A percentile compares a stretch with the other conserved stretches of the same genome.
Conservation (phyloP, 2,113 vertebrate species). For the Paedocypris sp. region DNA sequence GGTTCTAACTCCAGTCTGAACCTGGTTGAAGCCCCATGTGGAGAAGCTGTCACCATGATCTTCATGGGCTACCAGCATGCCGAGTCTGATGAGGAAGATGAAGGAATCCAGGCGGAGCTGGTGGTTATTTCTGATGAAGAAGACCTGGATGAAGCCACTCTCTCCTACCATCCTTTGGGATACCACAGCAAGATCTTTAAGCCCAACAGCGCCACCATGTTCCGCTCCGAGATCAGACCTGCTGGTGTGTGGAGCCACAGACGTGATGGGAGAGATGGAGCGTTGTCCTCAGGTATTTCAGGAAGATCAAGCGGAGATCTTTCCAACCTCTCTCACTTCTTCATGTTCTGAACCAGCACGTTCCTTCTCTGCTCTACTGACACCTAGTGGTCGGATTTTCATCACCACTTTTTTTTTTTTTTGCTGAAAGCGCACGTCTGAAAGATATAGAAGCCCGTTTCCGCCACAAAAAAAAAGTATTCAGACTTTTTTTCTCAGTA, state of each 20-base stretch:
- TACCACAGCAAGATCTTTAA: conserved; percentile 70
- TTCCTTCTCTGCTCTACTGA: not conserved
- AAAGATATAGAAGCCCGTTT: no score
- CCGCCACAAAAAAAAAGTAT: no score
- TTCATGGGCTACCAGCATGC: conserved; percentile 91
- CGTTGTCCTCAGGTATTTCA: conserved; percentile 66
- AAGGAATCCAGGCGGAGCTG: conserved; percentile 75
- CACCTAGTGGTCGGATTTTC: conserved; percentile 5
- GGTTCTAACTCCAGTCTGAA: conserved; percentile 49
- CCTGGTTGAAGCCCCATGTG: conserved; percentile 49
- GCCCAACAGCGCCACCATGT: conserved; percentile 49
- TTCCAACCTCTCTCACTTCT: conserved; percentile 36
- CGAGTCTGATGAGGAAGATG: conserved; percentile 62
- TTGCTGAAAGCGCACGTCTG: no score
- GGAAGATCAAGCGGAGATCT: conserved; percentile 39
- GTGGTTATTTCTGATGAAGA: conserved; percentile 73
- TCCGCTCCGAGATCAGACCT: conserved; percentile 41
- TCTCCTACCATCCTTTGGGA: conserved; percentile 67
- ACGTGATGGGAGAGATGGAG: conserved; percentile 51
- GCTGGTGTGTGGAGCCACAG: conserved; percentile 34
- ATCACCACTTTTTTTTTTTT: no score
- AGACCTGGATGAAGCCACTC: conserved; percentile 32
- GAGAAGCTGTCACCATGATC: conserved; percentile 80
- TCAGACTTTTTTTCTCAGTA: no score
- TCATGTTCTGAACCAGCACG: no score